Conservation (phyloP, 2,888 invertebrate genomes). For the Colostygia pectinataria region DNA sequence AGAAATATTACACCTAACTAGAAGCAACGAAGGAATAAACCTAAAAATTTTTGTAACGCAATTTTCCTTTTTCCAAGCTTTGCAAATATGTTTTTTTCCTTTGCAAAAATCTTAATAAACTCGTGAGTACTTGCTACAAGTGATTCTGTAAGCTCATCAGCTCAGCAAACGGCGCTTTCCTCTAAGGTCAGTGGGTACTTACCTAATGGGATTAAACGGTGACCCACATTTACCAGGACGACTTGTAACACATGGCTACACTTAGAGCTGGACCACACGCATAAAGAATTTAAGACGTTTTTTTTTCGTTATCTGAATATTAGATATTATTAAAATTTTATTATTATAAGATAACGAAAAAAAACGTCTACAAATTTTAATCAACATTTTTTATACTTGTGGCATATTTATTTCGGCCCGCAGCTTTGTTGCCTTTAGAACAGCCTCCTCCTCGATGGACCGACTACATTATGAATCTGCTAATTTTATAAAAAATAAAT, state of each 20-base stretch:
- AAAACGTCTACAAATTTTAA: too few relatives aligned
- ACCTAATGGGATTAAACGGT: slow-evolving; percentile 53
- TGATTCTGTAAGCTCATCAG: slow-evolving; percentile 21
- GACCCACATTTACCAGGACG: slow-evolving; percentile 48
- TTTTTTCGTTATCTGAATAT: too few relatives aligned
- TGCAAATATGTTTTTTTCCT: slow-evolving; percentile 6
- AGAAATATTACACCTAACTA: not conserved
- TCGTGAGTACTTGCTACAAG: slow-evolving; percentile 13
- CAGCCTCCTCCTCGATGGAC: too few relatives aligned
- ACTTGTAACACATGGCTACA: slow-evolving; percentile 35
- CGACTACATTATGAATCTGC: too few relatives aligned
- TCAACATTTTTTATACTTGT: too few relatives aligned
- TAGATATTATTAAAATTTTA: too few relatives aligned
- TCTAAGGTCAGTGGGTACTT: slow-evolving; percentile 40
- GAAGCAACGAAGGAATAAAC: not conserved
- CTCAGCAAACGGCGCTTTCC: slow-evolving; percentile 12
- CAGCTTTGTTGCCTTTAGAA: too few relatives aligned
- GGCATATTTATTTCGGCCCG: too few relatives aligned
- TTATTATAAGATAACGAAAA: too few relatives aligned
- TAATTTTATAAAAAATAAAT: too few relatives aligned
- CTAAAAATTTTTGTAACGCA: slow-evolving; percentile 2
- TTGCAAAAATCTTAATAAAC: slow-evolving; percentile 17
- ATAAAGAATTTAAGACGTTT: not conserved
- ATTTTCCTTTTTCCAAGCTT: not conserved
- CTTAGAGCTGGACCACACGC: slow-evolving; percentile 4